Percentiles rank a stretch among this genome's conserved stretches.
Conservation (phyloP, 2,113 vertebrate species). For the Protobothrops mucrosquamatus region DNA sequence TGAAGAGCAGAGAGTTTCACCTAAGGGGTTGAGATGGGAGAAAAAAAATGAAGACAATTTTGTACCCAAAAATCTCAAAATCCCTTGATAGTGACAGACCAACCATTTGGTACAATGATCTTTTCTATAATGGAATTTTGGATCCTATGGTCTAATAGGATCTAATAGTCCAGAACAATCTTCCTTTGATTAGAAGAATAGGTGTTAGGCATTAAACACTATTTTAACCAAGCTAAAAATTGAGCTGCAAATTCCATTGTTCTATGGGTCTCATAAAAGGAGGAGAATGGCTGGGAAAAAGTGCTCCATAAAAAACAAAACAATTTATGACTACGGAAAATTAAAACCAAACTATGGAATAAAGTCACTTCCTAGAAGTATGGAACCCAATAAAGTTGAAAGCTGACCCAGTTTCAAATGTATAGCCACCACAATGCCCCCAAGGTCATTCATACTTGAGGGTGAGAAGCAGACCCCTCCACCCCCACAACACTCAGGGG, state of each 20-base stretch:
- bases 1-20: slow-evolving; percentile 80
- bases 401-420: background rate
- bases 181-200: background rate
- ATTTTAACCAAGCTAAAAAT: background rate
- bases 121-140: background rate
- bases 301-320: background rate
- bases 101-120: background rate
- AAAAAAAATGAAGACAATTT: background rate
- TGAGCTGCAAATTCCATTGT: background rate
- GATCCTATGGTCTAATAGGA: background rate
- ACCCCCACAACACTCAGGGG: background rate
- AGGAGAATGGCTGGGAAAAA: background rate
- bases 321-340: background rate
- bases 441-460: background rate
- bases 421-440: background rate
- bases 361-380: background rate
- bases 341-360: background rate
- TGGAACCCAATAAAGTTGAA: background rate
- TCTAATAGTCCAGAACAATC: background rate
- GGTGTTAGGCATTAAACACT: background rate
- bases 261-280: background rate
- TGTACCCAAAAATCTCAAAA: background rate
- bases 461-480: background rate
- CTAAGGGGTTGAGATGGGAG: slow-evolving; percentile 52
- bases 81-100: background rate